Evolutionary conservation across 2,797 vertebrate species (phyloP).

Genomic region (Scarus forsteni): DNA sequence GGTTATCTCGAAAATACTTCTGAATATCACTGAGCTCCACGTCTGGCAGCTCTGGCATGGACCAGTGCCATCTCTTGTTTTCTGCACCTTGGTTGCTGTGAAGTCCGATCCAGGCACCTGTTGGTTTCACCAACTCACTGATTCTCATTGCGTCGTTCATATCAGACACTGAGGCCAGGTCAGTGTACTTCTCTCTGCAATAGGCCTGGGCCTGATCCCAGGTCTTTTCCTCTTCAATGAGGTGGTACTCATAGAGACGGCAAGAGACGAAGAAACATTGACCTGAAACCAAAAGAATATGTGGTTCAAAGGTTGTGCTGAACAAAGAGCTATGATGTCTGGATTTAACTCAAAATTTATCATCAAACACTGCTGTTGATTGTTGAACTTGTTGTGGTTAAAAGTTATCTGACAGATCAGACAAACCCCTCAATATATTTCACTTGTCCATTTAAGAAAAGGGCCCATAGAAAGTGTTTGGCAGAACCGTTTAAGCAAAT

Average conservation of each 20-base stretch:
- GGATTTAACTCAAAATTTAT: no score
- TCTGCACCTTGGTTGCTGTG: background rate
- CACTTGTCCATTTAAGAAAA: no score
- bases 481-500: no score
- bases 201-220: slow-evolving; percentile 25
- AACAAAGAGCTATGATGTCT: no score
- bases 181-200: slow-evolving; percentile 6
- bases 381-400: no score
- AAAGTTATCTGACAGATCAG: no score
- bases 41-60: slow-evolving; percentile 10
- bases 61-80: slow-evolving; percentile 46
- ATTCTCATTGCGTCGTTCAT: slow-evolving; percentile 10
- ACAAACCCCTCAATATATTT: no score
- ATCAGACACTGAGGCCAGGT: slow-evolving; percentile 44
- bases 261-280: background rate
- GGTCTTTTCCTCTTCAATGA: background rate
- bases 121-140: rapidly evolving
- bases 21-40: background rate
- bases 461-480: no score
- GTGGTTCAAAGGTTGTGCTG: no score
- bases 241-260: slow-evolving; percentile 7
- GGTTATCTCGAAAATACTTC: rapidly evolving
- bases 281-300: no score
- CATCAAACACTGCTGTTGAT: no score
- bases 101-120: slow-evolving; percentile 56